Evolutionary conservation across 2,797 vertebrate species (phyloP), one percentile per base, ranked within the genome.

Genomic region (Pelochelys cantorii): DNA sequence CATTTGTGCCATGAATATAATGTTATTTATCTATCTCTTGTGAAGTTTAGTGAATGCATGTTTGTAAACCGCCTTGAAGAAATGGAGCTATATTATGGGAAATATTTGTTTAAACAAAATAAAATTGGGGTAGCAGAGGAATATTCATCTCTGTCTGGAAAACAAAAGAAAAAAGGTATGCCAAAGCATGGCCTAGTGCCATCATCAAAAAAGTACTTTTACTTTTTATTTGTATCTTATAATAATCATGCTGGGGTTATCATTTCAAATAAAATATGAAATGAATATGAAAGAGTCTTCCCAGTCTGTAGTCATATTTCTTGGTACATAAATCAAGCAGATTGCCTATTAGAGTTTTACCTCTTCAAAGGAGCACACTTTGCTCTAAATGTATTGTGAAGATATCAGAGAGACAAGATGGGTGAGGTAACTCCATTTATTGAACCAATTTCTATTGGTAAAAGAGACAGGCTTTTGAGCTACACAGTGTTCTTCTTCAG

Each of bases 321-420:
- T 90, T 79, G 91, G 90, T 83, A 84, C 88, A 86, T 97, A 96
- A 96, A 96, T 96, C 94, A 94, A 91, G 88, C 87, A 91, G 90
- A 95, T 95, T 96, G 91, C 92, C 84, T 88, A 90, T 97, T 95
- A 95, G 93, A 56, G 79, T 95, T 0, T 0, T 85, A 59, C 90
- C 56, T 96, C 81, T 91, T 81, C 84, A 71, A 83, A 90, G 93
- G 60, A 92, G 62, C 95, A 96, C 88, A 57, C 9, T 86, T 94
- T 75, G 18, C 83, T 85, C 68, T 75, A 71, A 91, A 88, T 84
- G 54, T 13, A 53, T 87, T 79, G 57, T 23, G 52, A 94, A 91
- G 79, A 54, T 57, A 59, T 65, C n/a, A 68, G 31, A 34, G n/a
- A 68, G 65, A 68, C 4, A 34, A 34, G 65, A 8, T 11, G 17